Base-by-base conservation (phyloP, 2,113 vertebrate species). In the Otis tarda region DNA sequence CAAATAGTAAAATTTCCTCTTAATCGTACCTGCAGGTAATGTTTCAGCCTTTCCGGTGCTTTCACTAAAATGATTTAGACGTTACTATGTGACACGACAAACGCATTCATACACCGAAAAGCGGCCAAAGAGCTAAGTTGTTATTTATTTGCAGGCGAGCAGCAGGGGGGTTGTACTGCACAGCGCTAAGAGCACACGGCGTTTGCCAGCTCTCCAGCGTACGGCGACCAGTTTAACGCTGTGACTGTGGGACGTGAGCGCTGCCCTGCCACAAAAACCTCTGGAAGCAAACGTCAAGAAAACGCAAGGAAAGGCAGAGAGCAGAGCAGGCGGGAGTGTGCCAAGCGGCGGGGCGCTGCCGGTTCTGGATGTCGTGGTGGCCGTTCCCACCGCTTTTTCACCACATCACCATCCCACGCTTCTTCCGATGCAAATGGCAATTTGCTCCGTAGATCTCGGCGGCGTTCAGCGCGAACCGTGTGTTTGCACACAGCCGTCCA, bases 81-180 rank as follows among this genome's bases (percentile, higher is more conserved):
- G 55, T 80, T 80, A 59, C 73, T 37, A 6, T 18, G 15, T 57
- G 87, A 87, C 12, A 18, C 33, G 39, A 91, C 86, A 94, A 93
- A 87, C 19, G 69, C 80, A 59, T 79, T 94, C 84, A 67, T 43
- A 82, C 14, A 6, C 49, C 0, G 0, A 82, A 89, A 91, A 92
- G 92, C 13, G 0, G 91, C 78, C 80, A 87, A 81, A 71, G 35
- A 93, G 74, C 77, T 56, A 56, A 75, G 65, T 71, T 95, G 28
- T 90, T 96, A 95, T 89, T 96, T 95, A 94, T 93, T 90, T 94
- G 89, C 91, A 89, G 55, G 77, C 65, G 28, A 83, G 83, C 61
- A 92, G 95, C 95, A 84, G 57, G 37, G 80, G 92, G 95, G 88
- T 78, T 90, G 90, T 84, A 75, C 80, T 71, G 92, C 30, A 71